These are phyloP conservation scores for Phrynosoma platyrhinos DNA, from an alignment of 2,113 vertebrate species.

Conservation along the genomic window DNA sequence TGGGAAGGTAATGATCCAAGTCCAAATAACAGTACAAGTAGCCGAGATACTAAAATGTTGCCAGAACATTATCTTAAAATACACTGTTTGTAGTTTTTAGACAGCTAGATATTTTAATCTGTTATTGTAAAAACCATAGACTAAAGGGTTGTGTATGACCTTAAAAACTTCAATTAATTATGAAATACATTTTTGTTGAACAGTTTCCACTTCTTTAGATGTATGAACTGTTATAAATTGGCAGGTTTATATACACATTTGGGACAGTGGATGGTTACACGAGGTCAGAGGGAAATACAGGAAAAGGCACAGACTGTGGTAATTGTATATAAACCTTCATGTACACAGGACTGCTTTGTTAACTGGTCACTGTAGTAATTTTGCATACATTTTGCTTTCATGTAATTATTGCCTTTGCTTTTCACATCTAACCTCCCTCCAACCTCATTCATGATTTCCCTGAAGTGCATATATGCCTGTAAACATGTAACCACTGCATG, in stretches of 20 bases:
- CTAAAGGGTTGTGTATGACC: neutral
- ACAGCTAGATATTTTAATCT: neutral
- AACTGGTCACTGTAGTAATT: neutral
- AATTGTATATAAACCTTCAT: neutral
- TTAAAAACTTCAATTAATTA: neutral
- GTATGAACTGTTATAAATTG: neutral
- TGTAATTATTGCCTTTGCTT: too few species aligned
- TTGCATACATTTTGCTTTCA: too few species aligned
- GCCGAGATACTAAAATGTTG: too few species aligned
- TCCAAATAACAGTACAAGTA: too few species aligned
- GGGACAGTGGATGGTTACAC: too few species aligned
- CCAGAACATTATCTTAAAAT: too few species aligned
- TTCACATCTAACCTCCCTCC: too few species aligned
- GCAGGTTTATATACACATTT: neutral
- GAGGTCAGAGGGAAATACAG: neutral
- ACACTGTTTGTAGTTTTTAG: too few species aligned
- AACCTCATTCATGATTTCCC: too few species aligned
- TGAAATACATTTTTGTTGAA: neutral
- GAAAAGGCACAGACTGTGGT: neutral
- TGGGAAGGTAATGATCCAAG: too few species aligned
- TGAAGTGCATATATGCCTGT: too few species aligned
- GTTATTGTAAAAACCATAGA: neutral
- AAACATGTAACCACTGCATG: too few species aligned
- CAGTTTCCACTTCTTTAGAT: neutral
- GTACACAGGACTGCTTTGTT: neutral